Percentiles rank a stretch among this genome's conserved stretches.
phyloP scores from a whole-genome alignment of 2,797 vertebrate genomes.

The Dipus sagitta region DNA sequence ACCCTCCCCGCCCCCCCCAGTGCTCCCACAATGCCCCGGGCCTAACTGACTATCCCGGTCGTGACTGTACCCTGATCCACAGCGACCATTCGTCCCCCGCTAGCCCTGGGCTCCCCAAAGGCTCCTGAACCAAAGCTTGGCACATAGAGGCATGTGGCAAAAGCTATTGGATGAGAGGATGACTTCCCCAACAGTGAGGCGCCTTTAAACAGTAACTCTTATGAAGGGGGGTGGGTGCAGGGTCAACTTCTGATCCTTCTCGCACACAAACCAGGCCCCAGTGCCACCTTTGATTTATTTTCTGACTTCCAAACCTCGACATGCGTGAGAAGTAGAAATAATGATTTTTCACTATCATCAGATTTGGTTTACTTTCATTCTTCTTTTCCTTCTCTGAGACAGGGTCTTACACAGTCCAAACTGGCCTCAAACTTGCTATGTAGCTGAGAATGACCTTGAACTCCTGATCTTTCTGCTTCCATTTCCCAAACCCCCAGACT shows the following conservation, averaged over 20 bases:
- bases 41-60: conserved; percentile 34
- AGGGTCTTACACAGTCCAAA: not conserved
- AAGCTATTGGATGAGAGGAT: conserved; percentile 26
- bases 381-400: not conserved
- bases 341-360: not conserved
- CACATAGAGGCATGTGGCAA: conserved; percentile 3
- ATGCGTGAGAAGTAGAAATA: not conserved
- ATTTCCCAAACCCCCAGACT: not conserved
- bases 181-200: conserved; percentile 50
- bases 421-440: not conserved
- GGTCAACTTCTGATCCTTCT: not conserved
- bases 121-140: not conserved
- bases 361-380: not conserved
- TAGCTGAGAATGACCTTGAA: not conserved
- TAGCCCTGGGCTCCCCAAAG: accelerated
- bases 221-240: not conserved
- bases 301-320: not conserved
- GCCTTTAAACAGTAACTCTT: not conserved
- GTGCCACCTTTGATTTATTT: too few species aligned
- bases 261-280: not conserved
- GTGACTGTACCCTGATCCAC: not conserved
- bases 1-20: not conserved
- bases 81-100: not conserved
- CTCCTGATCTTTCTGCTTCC: not conserved
- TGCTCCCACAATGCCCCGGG: conserved; percentile 55